phyloP scores from a whole-genome alignment of 2,797 vertebrate species.

The Rhinichthys osculus region DNA sequence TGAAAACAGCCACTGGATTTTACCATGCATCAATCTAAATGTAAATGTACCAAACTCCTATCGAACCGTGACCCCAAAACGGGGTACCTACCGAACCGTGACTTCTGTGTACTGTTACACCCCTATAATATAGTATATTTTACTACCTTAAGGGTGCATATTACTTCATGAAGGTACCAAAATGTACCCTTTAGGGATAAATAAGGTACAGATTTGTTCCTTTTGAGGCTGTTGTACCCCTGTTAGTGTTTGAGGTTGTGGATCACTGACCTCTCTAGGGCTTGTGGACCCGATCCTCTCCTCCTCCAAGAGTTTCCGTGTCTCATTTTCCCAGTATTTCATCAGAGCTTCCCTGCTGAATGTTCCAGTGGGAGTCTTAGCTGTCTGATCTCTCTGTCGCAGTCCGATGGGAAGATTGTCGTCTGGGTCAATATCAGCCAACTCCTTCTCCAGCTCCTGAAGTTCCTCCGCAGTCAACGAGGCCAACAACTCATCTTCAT shows the following conservation, averaged over 20 bases:
- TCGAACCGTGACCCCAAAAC: too few species aligned
- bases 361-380: slow-evolving; percentile 91
- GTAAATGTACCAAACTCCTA: too few species aligned
- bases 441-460: slow-evolving; percentile 92
- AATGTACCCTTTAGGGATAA: too few species aligned
- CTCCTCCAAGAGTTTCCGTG: slow-evolving; percentile 88
- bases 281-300: slow-evolving; percentile 77
- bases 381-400: slow-evolving; percentile 92
- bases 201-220: neutral
- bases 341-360: slow-evolving; percentile 93
- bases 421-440: slow-evolving; percentile 92
- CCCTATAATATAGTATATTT: too few species aligned
- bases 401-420: slow-evolving; percentile 89
- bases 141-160: neutral
- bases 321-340: slow-evolving; percentile 97
- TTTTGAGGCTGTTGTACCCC: neutral
- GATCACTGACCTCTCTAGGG: slow-evolving; percentile 72
- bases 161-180: neutral
- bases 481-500: slow-evolving; percentile 94
- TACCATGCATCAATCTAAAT: too few species aligned
- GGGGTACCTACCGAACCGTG: too few species aligned
- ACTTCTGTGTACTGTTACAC: too few species aligned
- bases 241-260: neutral
- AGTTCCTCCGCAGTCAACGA: slow-evolving; percentile 93
- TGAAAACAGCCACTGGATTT: too few species aligned